phyloP scores from a whole-genome alignment of 2,113 vertebrate species.

The Octodon degus region DNA sequence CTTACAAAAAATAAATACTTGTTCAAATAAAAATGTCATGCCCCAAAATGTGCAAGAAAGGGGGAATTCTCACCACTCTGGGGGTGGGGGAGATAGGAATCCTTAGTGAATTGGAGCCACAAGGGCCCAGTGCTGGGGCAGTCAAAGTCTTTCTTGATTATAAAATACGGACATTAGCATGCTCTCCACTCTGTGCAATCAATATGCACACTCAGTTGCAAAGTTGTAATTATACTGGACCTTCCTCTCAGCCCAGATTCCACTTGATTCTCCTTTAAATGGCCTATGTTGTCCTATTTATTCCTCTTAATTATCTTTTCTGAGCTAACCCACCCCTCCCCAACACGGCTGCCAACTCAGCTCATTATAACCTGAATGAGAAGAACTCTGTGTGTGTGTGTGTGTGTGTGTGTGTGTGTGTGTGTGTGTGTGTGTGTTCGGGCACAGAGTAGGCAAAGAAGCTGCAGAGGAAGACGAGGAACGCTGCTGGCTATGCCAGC shows the following conservation, averaged over 20 bases:
- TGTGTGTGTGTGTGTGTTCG: background rate
- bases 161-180: background rate
- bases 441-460: background rate
- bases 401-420: too few species aligned
- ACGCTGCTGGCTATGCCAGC: too few species aligned
- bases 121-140: background rate
- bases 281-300: background rate
- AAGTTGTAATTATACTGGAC: background rate
- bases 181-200: background rate
- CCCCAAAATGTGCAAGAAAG: background rate
- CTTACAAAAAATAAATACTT: conserved; percentile 21
- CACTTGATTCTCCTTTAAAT: conserved; percentile 23
- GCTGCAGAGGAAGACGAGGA: background rate
- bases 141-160: background rate
- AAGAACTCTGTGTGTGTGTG: background rate
- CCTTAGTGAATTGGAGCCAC: background rate
- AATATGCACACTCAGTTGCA: background rate
- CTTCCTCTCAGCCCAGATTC: background rate
- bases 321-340: background rate
- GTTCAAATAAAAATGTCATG: conserved; percentile 42
- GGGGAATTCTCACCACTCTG: background rate
- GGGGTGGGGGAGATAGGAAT: fast-evolving
- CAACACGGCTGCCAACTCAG: background rate
- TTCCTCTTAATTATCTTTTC: conserved; percentile 39
- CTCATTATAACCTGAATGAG: background rate